Percentiles rank a stretch among this genome's conserved stretches.
Evolutionary conservation across 2,113 vertebrate genomes (phyloP).

Genomic region (Gasterosteus aculeatus): DNA sequence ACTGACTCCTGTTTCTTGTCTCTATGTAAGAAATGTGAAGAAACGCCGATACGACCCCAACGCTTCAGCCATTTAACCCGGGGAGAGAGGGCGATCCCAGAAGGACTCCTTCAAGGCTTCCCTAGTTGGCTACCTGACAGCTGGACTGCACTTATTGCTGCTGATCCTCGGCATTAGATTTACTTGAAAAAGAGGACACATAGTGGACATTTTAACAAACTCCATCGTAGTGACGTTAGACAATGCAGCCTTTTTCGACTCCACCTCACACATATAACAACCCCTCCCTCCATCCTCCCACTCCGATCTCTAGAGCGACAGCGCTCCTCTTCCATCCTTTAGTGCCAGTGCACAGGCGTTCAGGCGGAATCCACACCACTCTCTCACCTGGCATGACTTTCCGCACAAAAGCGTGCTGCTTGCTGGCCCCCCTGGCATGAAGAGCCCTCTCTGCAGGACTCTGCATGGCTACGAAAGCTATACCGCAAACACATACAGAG

Average conservation of each 20-base stretch:
- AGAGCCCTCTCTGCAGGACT: slow-evolving; percentile 85
- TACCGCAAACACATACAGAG: slow-evolving; percentile 57
- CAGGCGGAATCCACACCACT: slow-evolving; percentile 70
- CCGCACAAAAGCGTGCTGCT: slow-evolving; percentile 75
- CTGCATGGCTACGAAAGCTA: slow-evolving; percentile 91
- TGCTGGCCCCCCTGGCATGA: slow-evolving; percentile 89
- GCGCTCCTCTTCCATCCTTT: slow-evolving; percentile 66
- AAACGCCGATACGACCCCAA: slow-evolving; percentile 95
- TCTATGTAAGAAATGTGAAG: slow-evolving; percentile 95
- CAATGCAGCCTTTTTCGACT: slow-evolving; percentile 74
- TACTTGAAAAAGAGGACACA: slow-evolving; percentile 76
- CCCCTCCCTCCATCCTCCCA: slow-evolving; percentile 16
- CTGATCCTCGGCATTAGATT: slow-evolving; percentile 80
- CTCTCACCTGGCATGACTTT: slow-evolving; percentile 77
- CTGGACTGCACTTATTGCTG: slow-evolving; percentile 83
- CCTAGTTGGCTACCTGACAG: slow-evolving; percentile 75
- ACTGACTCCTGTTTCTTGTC: slow-evolving; percentile 73
- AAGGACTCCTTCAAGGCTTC: slow-evolving; percentile 80
- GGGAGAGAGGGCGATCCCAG: slow-evolving; percentile 70
- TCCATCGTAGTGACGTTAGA: slow-evolving; percentile 77
- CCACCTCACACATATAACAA: slow-evolving; percentile 63
- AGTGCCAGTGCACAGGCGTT: slow-evolving; percentile 77
- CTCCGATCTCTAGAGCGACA: slow-evolving; percentile 67
- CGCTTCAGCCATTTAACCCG: slow-evolving; percentile 90
- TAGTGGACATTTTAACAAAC: slow-evolving; percentile 80